A percentile compares a stretch with the other conserved stretches of the same genome.
Evolutionary conservation across 2,797 vertebrate genomes (phyloP).

Genomic region (Chaunax sp.): DNA sequence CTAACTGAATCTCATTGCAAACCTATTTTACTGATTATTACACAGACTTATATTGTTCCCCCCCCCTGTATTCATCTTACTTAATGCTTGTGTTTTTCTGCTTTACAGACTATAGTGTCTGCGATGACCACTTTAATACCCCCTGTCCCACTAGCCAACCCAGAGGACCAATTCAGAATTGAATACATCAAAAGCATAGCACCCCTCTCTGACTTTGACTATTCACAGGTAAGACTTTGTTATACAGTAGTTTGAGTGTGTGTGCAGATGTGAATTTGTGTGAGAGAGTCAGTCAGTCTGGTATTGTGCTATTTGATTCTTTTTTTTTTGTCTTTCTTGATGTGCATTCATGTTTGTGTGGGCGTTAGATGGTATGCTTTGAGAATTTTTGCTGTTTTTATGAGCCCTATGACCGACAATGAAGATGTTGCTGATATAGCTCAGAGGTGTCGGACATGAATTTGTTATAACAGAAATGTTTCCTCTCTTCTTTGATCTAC

Average conservation of each 20-base stretch:
- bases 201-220: constrained; percentile 97
- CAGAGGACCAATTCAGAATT: constrained; percentile 97
- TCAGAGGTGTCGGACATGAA: constrained; percentile 12
- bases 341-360: constrained; percentile 18
- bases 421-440: constrained; percentile 26
- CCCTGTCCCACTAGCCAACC: constrained; percentile 95
- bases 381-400: constrained; percentile 27
- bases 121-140: constrained; percentile 99
- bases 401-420: constrained; percentile 10
- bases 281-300: neutral
- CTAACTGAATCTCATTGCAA: constrained; percentile 51
- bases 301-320: neutral
- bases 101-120: constrained; percentile 95
- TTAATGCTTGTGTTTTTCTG: constrained; percentile 68
- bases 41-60: constrained; percentile 57
- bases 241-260: neutral
- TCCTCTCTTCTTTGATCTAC: neutral
- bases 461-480: constrained; percentile 6
- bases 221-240: constrained; percentile 91
- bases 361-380: constrained; percentile 38
- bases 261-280: neutral
- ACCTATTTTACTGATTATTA: constrained; percentile 80
- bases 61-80: constrained; percentile 63
- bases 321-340: constrained; percentile 5
- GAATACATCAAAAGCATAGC: constrained; percentile 99